phyloP scores from a whole-genome alignment of 1,140 invertebrate genomes.

The Battus philenor region DNA sequence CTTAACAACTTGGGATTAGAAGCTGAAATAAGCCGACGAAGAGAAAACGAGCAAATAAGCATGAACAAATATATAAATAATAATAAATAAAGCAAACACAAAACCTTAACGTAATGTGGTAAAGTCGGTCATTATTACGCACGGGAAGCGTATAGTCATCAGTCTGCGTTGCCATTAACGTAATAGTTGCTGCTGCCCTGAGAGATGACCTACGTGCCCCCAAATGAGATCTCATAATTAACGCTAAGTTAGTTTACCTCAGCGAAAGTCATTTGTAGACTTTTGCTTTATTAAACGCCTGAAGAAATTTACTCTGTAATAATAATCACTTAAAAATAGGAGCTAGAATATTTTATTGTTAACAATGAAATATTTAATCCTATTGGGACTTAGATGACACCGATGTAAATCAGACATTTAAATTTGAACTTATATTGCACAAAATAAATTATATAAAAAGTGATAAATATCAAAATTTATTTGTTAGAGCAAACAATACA shows the following conservation, averaged over 20 bases:
- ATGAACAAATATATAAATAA: neutral
- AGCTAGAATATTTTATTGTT: no score
- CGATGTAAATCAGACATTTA: no score
- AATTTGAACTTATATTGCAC: no score
- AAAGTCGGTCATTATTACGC: conserved; percentile 14
- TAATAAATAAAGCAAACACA: conserved; percentile 2
- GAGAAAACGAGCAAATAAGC: no score
- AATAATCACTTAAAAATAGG: no score
- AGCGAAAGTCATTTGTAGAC: conserved; percentile 6
- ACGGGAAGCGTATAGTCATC: conserved; percentile 8
- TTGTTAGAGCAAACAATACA: no score
- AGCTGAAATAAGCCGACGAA: no score
- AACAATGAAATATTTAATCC: no score
- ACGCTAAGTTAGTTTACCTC: conserved; percentile 10
- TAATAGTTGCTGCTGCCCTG: conserved; percentile 11
- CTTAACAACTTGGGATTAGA: no score
- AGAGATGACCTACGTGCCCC: conserved; percentile 15
- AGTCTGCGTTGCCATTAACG: conserved; percentile 12
- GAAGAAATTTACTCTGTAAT: neutral
- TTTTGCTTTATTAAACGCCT: conserved; percentile 13
- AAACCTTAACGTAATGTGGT: neutral
- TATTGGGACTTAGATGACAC: no score
- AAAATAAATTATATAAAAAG: no score
- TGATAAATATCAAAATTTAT: no score
- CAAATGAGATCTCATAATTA: conserved; percentile 16